phyloP scores from a whole-genome alignment of 1,140 invertebrate genomes.

The Drosophila neocordata region DNA sequence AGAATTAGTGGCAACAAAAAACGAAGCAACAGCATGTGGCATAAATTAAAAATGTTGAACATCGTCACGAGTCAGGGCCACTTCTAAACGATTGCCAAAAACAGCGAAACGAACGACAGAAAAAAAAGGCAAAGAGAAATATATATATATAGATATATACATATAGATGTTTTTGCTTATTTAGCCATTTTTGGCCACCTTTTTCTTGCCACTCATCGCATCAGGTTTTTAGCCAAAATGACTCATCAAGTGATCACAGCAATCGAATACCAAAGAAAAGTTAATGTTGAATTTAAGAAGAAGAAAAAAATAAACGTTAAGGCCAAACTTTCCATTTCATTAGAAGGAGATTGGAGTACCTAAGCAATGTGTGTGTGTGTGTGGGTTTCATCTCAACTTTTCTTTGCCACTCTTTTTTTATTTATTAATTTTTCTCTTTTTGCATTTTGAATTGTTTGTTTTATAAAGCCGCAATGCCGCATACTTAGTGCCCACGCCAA shows the following conservation, averaged over 20 bases:
- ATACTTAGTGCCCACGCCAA: constrained; percentile 73
- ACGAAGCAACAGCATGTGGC: constrained; percentile 7
- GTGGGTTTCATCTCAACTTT: constrained; percentile 14
- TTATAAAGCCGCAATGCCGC: constrained; percentile 52
- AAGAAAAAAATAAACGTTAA: constrained; percentile 2
- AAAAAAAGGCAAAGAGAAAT: constrained; percentile 11
- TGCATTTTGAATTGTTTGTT: constrained; percentile 61
- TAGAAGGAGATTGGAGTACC: constrained; percentile 1
- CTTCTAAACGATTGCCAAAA: constrained; percentile 70
- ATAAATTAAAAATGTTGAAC: constrained; percentile 17
- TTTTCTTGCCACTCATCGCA: constrained; percentile 26
- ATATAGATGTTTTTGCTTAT: constrained; percentile 3
- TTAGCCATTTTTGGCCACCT: constrained; percentile 67
- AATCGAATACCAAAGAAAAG: constrained; percentile 12
- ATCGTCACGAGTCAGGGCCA: constrained; percentile 52
- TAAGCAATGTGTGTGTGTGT: constrained; percentile 15
- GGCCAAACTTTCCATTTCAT: constrained; percentile 49
- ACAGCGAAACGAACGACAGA: constrained; percentile 28
- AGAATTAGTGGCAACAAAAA: constrained; percentile 1
- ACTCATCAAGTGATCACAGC: constrained; percentile 19
- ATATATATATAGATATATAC: constrained; percentile 19
- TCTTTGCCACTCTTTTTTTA: constrained; percentile 10
- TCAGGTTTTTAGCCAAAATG: constrained; percentile 57
- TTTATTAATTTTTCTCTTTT: constrained; percentile 18
- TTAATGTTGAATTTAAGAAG: constrained; percentile 1